Evolutionary conservation across 2,888 invertebrate genomes (phyloP), one percentile per base, ranked within the genome.

Genomic region (Dermolepida albohirtum): DNA sequence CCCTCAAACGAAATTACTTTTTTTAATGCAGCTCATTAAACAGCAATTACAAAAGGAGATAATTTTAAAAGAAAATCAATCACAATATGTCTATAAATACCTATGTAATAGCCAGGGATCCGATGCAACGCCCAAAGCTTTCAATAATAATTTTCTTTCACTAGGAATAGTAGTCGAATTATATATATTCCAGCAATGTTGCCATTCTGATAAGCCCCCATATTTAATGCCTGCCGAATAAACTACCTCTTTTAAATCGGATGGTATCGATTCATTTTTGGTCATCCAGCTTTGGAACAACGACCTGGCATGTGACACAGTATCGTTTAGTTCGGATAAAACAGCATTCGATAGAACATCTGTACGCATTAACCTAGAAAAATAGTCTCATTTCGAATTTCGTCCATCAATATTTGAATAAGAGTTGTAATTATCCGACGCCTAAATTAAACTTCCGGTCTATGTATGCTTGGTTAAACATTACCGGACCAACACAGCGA

Each of bases 51-150:
- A 29, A 29, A 29, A n/a, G n/a, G n/a, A 29, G 29, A 29, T 29
- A 4, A 29, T 29, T 29, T 5, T 6, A 6, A 29, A 29, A 29
- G 10, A 34, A 34, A 7, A 22, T 22, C 22, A 22, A 2, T 22
- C 22, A 2, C 1, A 22, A 22, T 22, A 22, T 2, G 16, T 1
- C 6, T 14, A 16, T 39, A 51, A 44, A 14, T 79, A 92, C 88
- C 92, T 89, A 79, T 92, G 91, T 43, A 94, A 86, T 22, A 95
- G 85, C 94, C 95, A 95, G 34, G 92, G 91, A 80, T 94, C 91
- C 0, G 86, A 84, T 0, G 92, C 87, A 40, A 91, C 88, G 0
- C 92, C 90, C 68, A 95, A 81, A 0, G 93, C 90, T 72, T 89
- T 86, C 40, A 93, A 84, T 71, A 94, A 84, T 43, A 92, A 85